Percentiles rank a stretch among this genome's conserved stretches.
These are phyloP conservation scores for Lagorchestes hirsutus DNA, from an alignment of 2,797 vertebrate species.

Conservation along the genomic window DNA sequence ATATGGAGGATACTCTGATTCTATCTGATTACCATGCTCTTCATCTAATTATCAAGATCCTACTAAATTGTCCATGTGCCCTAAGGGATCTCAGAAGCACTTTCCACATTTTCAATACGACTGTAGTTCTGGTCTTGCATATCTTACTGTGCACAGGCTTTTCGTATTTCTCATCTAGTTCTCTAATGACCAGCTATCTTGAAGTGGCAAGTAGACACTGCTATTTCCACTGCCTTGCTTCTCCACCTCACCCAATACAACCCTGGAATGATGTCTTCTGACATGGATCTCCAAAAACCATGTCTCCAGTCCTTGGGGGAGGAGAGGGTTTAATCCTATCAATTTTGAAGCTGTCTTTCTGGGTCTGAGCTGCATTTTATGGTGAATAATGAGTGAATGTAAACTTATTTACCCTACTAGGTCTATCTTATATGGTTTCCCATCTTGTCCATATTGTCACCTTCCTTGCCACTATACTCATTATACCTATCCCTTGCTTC, in stretches of 20 bases:
- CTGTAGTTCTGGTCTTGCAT: neutral
- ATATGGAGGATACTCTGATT: neutral
- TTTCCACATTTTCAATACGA: neutral
- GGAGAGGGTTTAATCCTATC: neutral
- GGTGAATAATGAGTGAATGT: neutral
- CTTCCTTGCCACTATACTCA: neutral
- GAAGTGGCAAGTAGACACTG: neutral
- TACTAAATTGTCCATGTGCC: neutral
- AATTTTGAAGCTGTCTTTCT: neutral
- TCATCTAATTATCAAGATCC: neutral
- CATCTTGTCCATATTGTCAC: neutral
- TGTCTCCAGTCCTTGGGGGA: neutral
- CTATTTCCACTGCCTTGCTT: neutral
- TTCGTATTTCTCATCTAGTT: neutral
- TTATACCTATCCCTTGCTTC: neutral
- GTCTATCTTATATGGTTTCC: neutral
- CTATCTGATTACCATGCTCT: neutral
- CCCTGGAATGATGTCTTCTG: neutral
- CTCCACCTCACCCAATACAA: neutral
- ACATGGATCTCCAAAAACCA: neutral
- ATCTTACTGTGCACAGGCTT: neutral
- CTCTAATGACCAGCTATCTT: neutral
- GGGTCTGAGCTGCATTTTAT: neutral
- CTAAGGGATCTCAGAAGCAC: neutral
- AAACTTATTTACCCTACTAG: neutral